Percentiles rank a stretch among this genome's conserved stretches.
Evolutionary conservation across 1,140 invertebrate species (phyloP).

Genomic region (Sinella curviseta): DNA sequence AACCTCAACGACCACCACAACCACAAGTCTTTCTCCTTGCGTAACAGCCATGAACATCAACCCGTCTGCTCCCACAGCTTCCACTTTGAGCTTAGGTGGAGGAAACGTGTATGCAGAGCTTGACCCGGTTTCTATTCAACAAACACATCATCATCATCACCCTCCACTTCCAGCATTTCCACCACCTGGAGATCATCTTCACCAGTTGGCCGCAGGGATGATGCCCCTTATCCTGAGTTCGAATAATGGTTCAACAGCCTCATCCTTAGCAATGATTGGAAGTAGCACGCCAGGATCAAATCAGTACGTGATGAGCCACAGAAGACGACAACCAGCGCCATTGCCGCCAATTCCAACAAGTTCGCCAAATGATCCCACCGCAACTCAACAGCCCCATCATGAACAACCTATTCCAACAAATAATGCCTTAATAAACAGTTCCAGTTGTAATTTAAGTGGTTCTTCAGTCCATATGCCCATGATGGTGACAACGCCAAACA

Average conservation of each 20-base stretch:
- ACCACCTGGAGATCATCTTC: background rate
- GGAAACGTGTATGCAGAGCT: conserved; percentile 15
- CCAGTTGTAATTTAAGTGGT: background rate
- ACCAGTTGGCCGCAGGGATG: background rate
- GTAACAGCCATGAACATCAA: background rate
- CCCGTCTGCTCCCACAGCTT: background rate
- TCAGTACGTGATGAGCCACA: conserved; percentile 12
- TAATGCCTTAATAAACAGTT: background rate
- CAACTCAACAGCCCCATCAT: too few relatives aligned
- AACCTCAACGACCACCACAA: background rate
- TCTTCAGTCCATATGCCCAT: too few relatives aligned
- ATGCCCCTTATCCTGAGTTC: background rate
- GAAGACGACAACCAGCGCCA: background rate
- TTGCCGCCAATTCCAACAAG: conserved; percentile 16
- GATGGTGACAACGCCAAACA: background rate
- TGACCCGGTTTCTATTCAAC: background rate
- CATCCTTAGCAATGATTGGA: background rate
- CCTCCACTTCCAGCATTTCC: background rate
- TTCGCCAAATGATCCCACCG: too few relatives aligned
- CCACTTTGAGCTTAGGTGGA: background rate
- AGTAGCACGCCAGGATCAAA: background rate
- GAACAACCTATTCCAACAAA: background rate
- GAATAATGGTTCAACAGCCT: background rate
- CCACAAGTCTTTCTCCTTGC: background rate
- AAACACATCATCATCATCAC: background rate